These are phyloP conservation scores for Magallana angulata DNA, from an alignment of 1,140 invertebrate species.

Conservation along the genomic window DNA sequence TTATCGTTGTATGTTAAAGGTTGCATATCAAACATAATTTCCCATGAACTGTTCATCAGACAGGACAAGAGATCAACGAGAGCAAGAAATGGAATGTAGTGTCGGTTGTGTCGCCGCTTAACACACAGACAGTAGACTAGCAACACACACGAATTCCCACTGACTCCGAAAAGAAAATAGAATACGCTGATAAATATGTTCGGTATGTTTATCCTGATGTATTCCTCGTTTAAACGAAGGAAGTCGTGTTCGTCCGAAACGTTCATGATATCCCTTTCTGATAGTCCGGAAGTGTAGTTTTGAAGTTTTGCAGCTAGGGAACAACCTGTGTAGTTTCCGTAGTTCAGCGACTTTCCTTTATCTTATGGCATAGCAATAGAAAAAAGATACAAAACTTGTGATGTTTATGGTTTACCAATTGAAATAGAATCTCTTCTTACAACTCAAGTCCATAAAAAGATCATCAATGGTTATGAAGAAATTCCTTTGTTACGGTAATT, in stretches of 20 bases:
- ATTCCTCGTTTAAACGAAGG: background rate
- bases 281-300: too few relatives aligned
- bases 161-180: slow-evolving; percentile 44
- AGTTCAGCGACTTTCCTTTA: too few relatives aligned
- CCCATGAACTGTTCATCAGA: slow-evolving; percentile 46
- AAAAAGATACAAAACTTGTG: too few relatives aligned
- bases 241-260: background rate
- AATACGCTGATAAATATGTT: slow-evolving; percentile 24
- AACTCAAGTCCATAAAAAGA: too few relatives aligned
- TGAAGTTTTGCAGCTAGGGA: too few relatives aligned
- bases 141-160: slow-evolving; percentile 50
- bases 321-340: too few relatives aligned
- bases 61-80: slow-evolving; percentile 48
- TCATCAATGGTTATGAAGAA: too few relatives aligned
- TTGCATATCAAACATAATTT: slow-evolving; percentile 43
- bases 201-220: background rate
- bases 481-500: too few relatives aligned
- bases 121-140: slow-evolving; percentile 48
- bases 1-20: slow-evolving; percentile 46
- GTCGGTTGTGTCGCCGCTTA: slow-evolving; percentile 35
- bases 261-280: background rate
- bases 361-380: too few relatives aligned
- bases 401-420: too few relatives aligned
- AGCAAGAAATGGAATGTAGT: slow-evolving; percentile 53
- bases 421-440: too few relatives aligned